These are phyloP conservation scores for Lophura nycthemera DNA, from an alignment of 2,113 vertebrate genomes.

Conservation along the genomic window DNA sequence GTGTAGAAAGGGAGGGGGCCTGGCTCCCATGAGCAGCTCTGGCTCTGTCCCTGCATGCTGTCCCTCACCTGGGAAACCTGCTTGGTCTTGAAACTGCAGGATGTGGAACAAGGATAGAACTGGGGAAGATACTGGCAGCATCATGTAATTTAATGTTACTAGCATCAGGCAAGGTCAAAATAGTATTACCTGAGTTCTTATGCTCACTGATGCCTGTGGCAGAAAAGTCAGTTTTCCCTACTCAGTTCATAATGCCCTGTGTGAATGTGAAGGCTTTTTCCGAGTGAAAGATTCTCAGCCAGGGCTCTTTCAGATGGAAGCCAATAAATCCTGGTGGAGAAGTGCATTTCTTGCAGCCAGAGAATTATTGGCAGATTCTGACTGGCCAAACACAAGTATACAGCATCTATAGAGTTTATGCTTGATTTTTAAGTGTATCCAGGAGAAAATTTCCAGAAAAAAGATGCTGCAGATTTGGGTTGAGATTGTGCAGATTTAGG, in stretches of 20 bases:
- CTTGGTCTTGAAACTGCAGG: background rate
- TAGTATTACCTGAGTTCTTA: background rate
- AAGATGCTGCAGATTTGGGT: background rate
- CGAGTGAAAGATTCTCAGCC: background rate
- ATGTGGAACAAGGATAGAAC: no score
- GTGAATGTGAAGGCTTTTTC: background rate
- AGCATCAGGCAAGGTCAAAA: background rate
- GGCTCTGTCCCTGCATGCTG: accelerated
- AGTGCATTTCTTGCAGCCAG: background rate
- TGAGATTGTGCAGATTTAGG: background rate
- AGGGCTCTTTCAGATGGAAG: background rate
- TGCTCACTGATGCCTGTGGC: background rate
- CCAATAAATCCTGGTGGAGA: background rate
- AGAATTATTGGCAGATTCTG: background rate
- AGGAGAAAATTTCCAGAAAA: background rate
- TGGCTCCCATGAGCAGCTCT: background rate
- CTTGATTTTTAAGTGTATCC: background rate
- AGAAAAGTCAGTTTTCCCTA: background rate
- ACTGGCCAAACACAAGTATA: background rate
- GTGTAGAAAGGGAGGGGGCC: background rate
- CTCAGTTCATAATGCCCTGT: background rate
- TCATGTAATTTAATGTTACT: background rate
- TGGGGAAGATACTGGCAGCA: background rate
- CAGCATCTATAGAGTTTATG: background rate
- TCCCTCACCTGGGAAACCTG: background rate